These are phyloP conservation scores for Daboia siamensis DNA, from an alignment of 2,113 vertebrate species.

Conservation along the genomic window DNA sequence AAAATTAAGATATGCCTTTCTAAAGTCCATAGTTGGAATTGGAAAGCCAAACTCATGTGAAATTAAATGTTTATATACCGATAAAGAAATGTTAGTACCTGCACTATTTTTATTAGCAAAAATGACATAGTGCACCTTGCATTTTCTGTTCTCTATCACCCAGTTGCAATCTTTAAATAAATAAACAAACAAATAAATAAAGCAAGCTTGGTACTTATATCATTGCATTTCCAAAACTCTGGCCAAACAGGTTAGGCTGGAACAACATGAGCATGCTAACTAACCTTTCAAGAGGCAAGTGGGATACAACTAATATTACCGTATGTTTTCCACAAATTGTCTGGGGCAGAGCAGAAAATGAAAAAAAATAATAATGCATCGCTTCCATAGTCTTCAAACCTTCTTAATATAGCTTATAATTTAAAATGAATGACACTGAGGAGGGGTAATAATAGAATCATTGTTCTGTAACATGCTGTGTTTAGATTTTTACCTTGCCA, in stretches of 20 bases:
- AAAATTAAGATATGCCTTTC: neutral
- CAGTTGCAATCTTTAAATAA: conserved; percentile 2
- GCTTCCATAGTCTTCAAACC: neutral
- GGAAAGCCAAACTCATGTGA: neutral
- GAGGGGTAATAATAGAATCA: neutral
- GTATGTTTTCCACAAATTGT: neutral
- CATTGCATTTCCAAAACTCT: neutral
- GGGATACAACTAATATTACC: neutral
- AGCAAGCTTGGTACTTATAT: neutral
- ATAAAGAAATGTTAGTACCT: neutral
- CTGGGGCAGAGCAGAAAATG: neutral
- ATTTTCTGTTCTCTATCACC: neutral
- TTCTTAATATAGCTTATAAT: neutral
- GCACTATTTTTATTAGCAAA: conserved; percentile 15
- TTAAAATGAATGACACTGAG: neutral
- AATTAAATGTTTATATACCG: neutral
- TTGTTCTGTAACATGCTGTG: neutral
- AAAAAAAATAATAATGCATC: neutral
- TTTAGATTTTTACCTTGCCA: neutral
- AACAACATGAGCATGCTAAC: neutral
- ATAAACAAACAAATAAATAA: neutral
- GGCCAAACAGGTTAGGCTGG: conserved; percentile 7
- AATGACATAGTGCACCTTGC: neutral
- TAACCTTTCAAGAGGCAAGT: rapidly evolving
- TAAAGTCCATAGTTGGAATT: conserved; percentile 1